Conservation (phyloP, 2,888 invertebrate genomes). For the Tenthredo distinguenda region DNA sequence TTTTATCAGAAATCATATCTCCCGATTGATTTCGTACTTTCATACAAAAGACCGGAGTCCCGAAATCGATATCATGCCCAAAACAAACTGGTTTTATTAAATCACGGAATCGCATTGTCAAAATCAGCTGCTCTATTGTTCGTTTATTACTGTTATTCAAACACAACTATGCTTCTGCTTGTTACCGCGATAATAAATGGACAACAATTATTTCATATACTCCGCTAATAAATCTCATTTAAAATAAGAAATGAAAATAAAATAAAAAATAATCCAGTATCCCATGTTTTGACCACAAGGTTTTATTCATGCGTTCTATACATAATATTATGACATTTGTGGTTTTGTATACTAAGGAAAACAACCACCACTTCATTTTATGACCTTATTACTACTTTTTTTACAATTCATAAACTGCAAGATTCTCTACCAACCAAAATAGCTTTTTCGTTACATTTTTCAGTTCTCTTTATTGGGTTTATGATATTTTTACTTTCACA, state of each 20-base stretch:
- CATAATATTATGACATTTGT: not conserved
- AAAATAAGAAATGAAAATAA: not conserved
- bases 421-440: not conserved
- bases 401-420: not conserved
- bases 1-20: not conserved
- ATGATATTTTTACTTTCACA: not conserved
- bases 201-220: not conserved
- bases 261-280: not conserved
- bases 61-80: not conserved
- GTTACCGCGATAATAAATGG: not conserved
- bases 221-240: not conserved
- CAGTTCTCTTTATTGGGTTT: not conserved
- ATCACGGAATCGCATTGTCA: conserved; percentile 65
- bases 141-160: conserved; percentile 36
- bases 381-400: not conserved
- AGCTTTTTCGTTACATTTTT: not conserved
- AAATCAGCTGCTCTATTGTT: conserved; percentile 74
- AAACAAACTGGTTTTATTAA: not conserved
- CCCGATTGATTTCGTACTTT: not conserved
- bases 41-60: not conserved
- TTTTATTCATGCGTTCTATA: not conserved
- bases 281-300: not conserved
- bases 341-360: not conserved
- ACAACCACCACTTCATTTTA: not conserved
- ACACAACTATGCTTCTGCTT: not conserved